Evolutionary conservation across 2,888 invertebrate species (phyloP).

Genomic region (Torymus texanus): DNA sequence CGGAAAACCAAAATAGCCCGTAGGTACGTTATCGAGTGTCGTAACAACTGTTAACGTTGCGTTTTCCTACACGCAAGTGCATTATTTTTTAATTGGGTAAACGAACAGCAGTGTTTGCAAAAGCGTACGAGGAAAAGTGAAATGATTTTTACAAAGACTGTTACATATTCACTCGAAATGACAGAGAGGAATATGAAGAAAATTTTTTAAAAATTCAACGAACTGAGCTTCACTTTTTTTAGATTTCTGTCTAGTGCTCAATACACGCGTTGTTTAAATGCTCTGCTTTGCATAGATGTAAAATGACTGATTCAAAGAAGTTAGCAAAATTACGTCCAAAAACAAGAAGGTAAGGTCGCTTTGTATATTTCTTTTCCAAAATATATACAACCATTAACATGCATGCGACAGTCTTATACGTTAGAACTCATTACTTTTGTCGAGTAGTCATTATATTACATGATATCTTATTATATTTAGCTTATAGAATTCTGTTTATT

Average conservation of each 20-base stretch:
- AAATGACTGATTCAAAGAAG: not conserved
- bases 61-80: not conserved
- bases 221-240: not conserved
- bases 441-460: too few relatives aligned
- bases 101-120: not conserved
- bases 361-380: too few relatives aligned
- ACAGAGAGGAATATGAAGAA: conserved; percentile 17
- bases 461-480: too few relatives aligned
- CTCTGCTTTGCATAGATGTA: not conserved
- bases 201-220: conserved; percentile 20
- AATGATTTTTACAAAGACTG: conserved; percentile 7
- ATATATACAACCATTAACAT: too few relatives aligned
- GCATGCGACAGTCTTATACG: too few relatives aligned
- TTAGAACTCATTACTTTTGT: too few relatives aligned
- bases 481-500: too few relatives aligned
- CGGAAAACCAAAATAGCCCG: conserved; percentile 6
- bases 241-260: not conserved
- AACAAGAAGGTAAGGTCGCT: conserved; percentile 4
- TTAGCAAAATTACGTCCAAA: conserved; percentile 1
- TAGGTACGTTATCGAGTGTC: not conserved
- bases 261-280: not conserved
- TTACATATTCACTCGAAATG: conserved; percentile 38
- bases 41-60: not conserved
- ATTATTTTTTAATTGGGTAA: not conserved
- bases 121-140: conserved; percentile 21